phyloP scores from a whole-genome alignment of 2,888 invertebrate genomes.

The Thelaira solivaga region DNA sequence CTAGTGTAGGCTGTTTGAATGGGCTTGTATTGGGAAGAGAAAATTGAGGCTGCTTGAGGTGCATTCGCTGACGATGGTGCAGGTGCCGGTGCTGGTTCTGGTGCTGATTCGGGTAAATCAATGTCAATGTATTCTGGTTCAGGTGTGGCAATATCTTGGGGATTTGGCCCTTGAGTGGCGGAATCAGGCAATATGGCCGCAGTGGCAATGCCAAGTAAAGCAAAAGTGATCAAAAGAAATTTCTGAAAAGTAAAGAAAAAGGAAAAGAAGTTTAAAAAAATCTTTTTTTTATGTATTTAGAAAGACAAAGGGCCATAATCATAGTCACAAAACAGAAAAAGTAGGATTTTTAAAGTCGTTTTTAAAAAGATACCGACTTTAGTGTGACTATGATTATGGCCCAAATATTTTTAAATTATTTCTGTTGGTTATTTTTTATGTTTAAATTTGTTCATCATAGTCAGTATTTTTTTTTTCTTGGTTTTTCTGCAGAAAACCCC shows the following conservation, averaged over 20 bases:
- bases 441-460: not conserved
- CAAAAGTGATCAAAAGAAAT: conserved; percentile 70
- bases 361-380: no score
- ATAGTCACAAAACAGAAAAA: no score
- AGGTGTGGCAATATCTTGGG: conserved; percentile 76
- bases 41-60: not conserved
- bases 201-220: conserved; percentile 69
- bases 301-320: conserved; percentile 56
- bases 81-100: conserved; percentile 61
- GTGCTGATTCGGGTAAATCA: conserved; percentile 70
- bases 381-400: no score
- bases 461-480: no score
- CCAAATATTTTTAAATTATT: conserved; percentile 56
- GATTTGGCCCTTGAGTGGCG: conserved; percentile 76
- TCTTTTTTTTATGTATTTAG: not conserved
- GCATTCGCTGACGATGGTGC: conserved; percentile 9
- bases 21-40: conserved; percentile 36
- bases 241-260: conserved; percentile 70
- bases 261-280: not conserved
- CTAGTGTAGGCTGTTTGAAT: conserved; percentile 12
- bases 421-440: not conserved
- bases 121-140: conserved; percentile 76
- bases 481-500: no score
- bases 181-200: conserved; percentile 73
- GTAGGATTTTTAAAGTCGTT: no score